Base-by-base conservation (phyloP, 2,797 vertebrate genomes). In the Poeciliopsis gracilis region DNA sequence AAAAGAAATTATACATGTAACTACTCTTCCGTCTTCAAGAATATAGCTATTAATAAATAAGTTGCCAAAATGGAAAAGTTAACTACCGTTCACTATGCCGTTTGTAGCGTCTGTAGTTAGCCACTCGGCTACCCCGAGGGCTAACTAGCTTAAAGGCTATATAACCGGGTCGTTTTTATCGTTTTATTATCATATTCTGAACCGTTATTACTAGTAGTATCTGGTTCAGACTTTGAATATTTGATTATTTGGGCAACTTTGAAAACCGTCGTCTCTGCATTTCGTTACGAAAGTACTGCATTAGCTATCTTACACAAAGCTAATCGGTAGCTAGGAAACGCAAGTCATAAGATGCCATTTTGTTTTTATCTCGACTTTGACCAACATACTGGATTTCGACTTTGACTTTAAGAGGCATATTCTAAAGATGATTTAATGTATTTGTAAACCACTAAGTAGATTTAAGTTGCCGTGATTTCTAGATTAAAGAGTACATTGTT, bases 271-370 rank as follows among this genome's bases (percentile, higher is more conserved):
- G 5, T 12, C 1, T 36, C 25, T n/a, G 41, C 43, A 13, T 46
- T 46, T 46, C 3, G 13, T 70, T 70, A 55, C 23, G 2, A 73
- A 83, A 47, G 80, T 83, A 49, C 55, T 43, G 4, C n/a, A 13
- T 82, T 81, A 66, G 47, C 66, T 25, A 13, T 33, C 36, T 23
- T 71, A 25, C 41, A 36, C 69, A n/a, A 75, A 74, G 89, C 86
- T 92, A 90, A 84, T 30, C 30, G 53, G 67, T 74, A 78, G 79
- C 77, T 72, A 66, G 79, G 75, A 78, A 87, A 45, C 47, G 28
- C 18, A 76, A 74, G 83, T 80, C 81, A 82, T 63, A 82, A 92
- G 95, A 92, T 95, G 94, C 95, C 95, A 95, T 95, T 95, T 96
- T 96, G 95, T 95, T 95, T 95, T 92, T 85, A 92, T 87, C 80